These are phyloP conservation scores for Ylistrum balloti DNA, from an alignment of 1,140 invertebrate species.

Conservation along the genomic window DNA sequence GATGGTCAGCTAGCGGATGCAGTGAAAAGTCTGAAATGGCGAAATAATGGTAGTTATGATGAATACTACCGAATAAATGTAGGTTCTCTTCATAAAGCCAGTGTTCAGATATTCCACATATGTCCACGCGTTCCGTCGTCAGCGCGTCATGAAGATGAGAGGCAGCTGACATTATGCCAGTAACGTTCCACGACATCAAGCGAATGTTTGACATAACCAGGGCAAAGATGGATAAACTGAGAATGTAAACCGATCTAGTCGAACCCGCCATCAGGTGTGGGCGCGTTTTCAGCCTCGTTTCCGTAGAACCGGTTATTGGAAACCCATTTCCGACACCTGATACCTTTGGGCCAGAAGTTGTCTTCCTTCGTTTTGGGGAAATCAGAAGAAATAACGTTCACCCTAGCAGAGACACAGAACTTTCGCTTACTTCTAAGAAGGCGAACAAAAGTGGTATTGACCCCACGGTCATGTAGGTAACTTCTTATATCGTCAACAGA, in stretches of 20 bases:
- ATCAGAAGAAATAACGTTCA: not conserved
- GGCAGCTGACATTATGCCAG: not conserved
- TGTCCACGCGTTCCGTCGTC: not conserved
- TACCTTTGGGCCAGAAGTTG: not conserved
- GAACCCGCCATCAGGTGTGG: not conserved
- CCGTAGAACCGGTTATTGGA: not conserved
- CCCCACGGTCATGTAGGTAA: not conserved
- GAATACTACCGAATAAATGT: not conserved
- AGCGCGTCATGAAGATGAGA: not conserved
- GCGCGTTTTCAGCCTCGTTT: not conserved
- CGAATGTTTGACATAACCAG: not conserved
- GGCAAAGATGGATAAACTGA: not conserved
- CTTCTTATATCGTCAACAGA: not conserved
- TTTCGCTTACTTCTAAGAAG: not conserved
- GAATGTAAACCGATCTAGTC: not conserved
- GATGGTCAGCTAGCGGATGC: not conserved
- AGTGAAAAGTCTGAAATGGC: not conserved
- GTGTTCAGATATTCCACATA: not conserved
- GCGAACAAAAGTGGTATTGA: not conserved
- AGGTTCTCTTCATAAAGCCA: not conserved
- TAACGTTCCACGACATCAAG: not conserved
- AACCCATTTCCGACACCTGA: not conserved
- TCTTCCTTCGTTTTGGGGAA: not conserved
- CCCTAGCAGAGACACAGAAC: not conserved
- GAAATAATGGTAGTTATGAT: not conserved